Conservation (phyloP, 92 coral and sea anemone genomes). For the Palythoa grandiflora region DNA sequence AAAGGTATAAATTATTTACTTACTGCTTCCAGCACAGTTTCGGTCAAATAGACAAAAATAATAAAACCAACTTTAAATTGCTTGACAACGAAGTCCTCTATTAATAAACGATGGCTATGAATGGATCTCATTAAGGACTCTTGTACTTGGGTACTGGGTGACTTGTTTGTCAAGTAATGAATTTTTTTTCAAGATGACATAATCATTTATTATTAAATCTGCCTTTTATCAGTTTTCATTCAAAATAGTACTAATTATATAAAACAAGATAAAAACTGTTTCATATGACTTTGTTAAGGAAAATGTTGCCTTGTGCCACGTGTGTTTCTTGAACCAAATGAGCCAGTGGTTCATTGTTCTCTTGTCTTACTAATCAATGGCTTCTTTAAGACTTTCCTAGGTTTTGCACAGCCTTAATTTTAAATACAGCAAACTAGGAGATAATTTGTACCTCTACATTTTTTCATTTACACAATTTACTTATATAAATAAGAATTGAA, state of each 20-base stretch:
- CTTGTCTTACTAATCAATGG: background rate
- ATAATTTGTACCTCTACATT: constrained; percentile 41
- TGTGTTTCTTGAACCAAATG: background rate
- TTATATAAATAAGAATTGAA: constrained; percentile 46
- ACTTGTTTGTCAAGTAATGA: constrained; percentile 2
- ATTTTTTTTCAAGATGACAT: background rate
- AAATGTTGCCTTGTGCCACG: background rate
- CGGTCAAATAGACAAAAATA: constrained; percentile 2
- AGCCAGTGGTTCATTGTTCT: background rate
- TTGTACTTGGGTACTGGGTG: background rate
- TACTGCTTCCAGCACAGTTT: constrained; percentile 46
- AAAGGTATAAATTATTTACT: background rate
- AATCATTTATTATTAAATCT: background rate
- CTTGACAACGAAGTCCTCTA: background rate
- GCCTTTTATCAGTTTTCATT: constrained; percentile 20
- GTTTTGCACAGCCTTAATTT: constrained; percentile 41
- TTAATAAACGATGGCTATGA: background rate
- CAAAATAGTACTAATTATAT: constrained; percentile 13
- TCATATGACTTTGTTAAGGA: background rate
- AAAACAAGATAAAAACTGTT: constrained; percentile 17
- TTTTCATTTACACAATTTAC: constrained; percentile 35
- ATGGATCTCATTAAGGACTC: background rate
- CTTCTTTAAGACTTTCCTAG: background rate
- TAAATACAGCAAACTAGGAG: constrained; percentile 39
- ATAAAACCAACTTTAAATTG: background rate